phyloP scores from a whole-genome alignment of 2,888 invertebrate genomes.

The Corbicula japonica region DNA sequence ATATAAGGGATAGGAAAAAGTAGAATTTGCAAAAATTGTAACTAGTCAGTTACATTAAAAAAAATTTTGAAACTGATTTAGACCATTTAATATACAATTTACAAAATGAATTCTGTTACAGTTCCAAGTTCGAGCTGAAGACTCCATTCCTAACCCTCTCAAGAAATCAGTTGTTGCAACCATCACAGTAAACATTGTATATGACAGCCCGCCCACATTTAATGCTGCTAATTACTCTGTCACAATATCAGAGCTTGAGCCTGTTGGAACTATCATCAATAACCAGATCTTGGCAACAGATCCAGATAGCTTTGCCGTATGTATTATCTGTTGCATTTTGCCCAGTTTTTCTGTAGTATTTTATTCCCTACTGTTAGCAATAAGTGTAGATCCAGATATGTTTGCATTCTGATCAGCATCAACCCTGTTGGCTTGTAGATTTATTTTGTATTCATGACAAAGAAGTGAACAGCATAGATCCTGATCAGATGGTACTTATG shows the following conservation, averaged over 20 bases:
- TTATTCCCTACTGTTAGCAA: too few species aligned
- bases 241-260: slow-evolving; percentile 71
- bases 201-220: slow-evolving; percentile 72
- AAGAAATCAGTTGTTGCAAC: slow-evolving; percentile 49
- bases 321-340: too few species aligned
- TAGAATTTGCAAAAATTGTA: too few species aligned
- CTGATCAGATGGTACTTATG: too few species aligned
- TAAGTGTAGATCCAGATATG: too few species aligned
- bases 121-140: slow-evolving; percentile 80
- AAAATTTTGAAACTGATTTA: too few species aligned
- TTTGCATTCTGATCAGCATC: too few species aligned
- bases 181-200: slow-evolving; percentile 70
- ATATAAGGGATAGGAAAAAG: background rate
- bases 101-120: slow-evolving; percentile 54
- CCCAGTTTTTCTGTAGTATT: background rate
- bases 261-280: slow-evolving; percentile 59
- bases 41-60: too few species aligned
- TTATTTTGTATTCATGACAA: too few species aligned
- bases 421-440: too few species aligned
- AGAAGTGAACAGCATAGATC: too few species aligned
- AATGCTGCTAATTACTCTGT: slow-evolving; percentile 67
- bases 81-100: too few species aligned
- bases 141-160: slow-evolving; percentile 75
- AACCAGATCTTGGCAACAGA: slow-evolving; percentile 43
- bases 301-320: slow-evolving; percentile 51